These are phyloP conservation scores for Achlya flavicornis DNA, from an alignment of 2,888 invertebrate genomes.

Conservation along the genomic window DNA sequence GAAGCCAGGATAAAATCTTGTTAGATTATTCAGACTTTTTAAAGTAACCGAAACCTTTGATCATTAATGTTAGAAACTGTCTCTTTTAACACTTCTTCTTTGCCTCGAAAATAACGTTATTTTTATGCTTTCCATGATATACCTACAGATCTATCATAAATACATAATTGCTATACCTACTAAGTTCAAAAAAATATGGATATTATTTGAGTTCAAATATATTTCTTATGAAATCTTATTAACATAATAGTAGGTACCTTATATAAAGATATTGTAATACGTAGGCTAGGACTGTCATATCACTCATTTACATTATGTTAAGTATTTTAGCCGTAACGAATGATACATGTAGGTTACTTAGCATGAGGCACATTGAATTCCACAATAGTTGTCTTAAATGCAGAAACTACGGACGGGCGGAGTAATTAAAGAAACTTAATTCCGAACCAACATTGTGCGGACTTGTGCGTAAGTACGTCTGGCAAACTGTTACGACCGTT, in stretches of 20 bases:
- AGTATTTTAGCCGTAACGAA: background rate
- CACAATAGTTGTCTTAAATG: background rate
- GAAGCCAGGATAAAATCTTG: too few relatives aligned
- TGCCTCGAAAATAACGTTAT: too few relatives aligned
- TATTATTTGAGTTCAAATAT: background rate
- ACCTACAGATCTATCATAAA: too few relatives aligned
- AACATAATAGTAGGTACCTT: background rate
- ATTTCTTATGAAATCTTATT: background rate
- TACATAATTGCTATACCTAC: too few relatives aligned
- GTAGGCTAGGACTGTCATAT: background rate
- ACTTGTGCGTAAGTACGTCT: conserved; percentile 19
- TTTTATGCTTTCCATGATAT: too few relatives aligned
- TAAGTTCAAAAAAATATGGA: too few relatives aligned
- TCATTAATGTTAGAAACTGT: too few relatives aligned
- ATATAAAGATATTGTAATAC: background rate
- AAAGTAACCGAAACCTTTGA: too few relatives aligned
- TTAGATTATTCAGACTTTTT: too few relatives aligned
- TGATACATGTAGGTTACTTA: background rate
- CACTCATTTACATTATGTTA: background rate
- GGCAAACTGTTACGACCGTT: conserved; percentile 66
- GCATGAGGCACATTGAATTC: background rate
- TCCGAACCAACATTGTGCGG: conserved; percentile 12
- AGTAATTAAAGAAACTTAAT: background rate
- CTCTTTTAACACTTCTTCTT: too few relatives aligned
- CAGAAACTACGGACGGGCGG: background rate